A percentile compares a stretch with the other conserved stretches of the same genome.
These are phyloP conservation scores for Oscheius sp. DNA, from an alignment of 2,888 invertebrate genomes.

Conservation along the genomic window DNA sequence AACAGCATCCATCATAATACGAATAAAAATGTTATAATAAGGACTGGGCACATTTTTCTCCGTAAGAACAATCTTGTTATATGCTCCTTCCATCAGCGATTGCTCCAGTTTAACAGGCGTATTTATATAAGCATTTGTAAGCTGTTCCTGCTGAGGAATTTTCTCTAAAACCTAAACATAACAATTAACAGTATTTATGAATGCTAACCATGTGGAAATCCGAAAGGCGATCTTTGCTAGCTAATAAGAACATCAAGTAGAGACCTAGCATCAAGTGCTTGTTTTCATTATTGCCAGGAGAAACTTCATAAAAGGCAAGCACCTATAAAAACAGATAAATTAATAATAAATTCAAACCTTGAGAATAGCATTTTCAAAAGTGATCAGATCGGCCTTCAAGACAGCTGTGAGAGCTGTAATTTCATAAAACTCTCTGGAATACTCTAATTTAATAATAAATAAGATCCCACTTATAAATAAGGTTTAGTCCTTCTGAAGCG, in stretches of 20 bases:
- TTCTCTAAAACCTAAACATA: conserved; percentile 78
- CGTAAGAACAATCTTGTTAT: conserved; percentile 92
- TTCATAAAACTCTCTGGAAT: conserved; percentile 85
- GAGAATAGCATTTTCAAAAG: conserved; percentile 95
- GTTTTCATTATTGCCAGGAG: conserved; percentile 80
- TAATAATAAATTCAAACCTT: conserved; percentile 78
- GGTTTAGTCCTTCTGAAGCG: background rate
- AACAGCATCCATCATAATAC: conserved; percentile 91
- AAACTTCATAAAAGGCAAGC: conserved; percentile 86
- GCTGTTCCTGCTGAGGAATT: conserved; percentile 87
- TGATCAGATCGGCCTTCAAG: conserved; percentile 87
- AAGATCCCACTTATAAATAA: conserved; percentile 7
- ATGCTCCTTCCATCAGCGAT: conserved; percentile 98
- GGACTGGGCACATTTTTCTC: conserved; percentile 95
- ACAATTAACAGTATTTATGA: conserved; percentile 38
- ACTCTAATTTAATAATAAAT: background rate
- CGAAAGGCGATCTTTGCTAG: conserved; percentile 89
- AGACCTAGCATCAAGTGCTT: conserved; percentile 93
- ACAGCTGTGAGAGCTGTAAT: conserved; percentile 96
- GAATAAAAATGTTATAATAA: conserved; percentile 94
- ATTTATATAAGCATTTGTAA: conserved; percentile 89
- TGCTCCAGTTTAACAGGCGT: conserved; percentile 95
- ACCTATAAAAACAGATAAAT: conserved; percentile 23
- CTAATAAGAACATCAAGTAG: conserved; percentile 88
- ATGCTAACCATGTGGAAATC: conserved; percentile 95